A percentile compares a stretch with the other conserved stretches of the same genome.
Conservation (phyloP, 2,113 vertebrate species). For the Nothocercus julius region DNA sequence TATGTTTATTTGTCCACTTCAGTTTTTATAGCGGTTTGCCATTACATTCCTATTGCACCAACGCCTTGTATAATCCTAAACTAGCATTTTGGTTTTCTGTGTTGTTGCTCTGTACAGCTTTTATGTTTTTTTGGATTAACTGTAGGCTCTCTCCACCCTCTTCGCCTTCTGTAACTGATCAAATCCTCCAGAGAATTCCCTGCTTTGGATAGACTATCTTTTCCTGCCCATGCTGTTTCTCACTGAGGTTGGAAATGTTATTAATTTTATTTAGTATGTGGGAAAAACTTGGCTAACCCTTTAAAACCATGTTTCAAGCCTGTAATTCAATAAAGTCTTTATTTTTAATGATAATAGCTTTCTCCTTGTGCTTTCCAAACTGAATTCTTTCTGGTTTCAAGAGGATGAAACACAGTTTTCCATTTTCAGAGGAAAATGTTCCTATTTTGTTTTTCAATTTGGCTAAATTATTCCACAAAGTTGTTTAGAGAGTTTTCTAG, state of each 20-base stretch:
- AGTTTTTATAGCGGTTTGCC: not conserved
- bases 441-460: not conserved
- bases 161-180: constrained; percentile 23
- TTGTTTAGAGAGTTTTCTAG: not conserved
- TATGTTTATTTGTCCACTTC: not conserved
- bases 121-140: constrained; percentile 13
- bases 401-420: constrained; percentile 3
- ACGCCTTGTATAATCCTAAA: not conserved
- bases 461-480: not conserved
- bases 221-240: constrained; percentile 52
- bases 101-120: not conserved
- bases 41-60: not conserved
- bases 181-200: constrained; percentile 17
- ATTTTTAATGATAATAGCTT: constrained; percentile 33
- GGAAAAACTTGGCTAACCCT: constrained; percentile 28
- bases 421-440: not conserved
- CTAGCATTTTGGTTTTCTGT: not conserved
- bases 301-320: constrained; percentile 7
- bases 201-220: not conserved
- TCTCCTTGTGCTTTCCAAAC: not conserved
- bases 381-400: not conserved
- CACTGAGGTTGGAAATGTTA: constrained; percentile 36
- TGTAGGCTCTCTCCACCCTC: constrained; percentile 1
- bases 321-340: constrained; percentile 40
- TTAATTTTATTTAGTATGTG: constrained; percentile 16